Base-by-base conservation (phyloP, 2,797 vertebrate species). In the Sparidentex hasta region DNA sequence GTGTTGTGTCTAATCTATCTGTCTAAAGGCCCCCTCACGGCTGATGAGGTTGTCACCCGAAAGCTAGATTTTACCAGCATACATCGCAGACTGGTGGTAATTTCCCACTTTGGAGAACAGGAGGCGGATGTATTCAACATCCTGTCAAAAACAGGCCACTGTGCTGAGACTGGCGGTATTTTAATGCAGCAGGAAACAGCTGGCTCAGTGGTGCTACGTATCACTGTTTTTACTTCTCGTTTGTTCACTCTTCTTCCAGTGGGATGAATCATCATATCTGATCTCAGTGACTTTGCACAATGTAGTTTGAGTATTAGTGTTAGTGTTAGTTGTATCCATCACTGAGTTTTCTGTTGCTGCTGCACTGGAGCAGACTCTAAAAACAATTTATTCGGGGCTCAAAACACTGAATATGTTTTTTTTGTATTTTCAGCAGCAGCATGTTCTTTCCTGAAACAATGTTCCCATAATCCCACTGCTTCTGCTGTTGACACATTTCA, bases 141-240 rank as follows among this genome's bases (percentile, higher is more conserved):
- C 80, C 83, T 85, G 79, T 81, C 41, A 33, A 71, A 56, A 65
- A 18, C 9, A 27, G 16, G 8, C 2, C 18, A 4, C 61, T 47
- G 13, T 87, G 87, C 85, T 88, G 84, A 89, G 61, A 64, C 12
- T 27, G 65, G 20, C 18, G 55, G 63, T 73, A 52, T 80, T 80
- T 18, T 43, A 66, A 74, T 72, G 72, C 57, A 73, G 71, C 65
- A 88, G 80, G 82, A 89, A 84, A 80, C 71, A 46, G 79, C 78
- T 74, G 72, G 51, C 23, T 76, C 71, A 70, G 65, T 78, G 0
- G 7, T 18, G 68, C 65, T 65, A 21, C 44, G 0, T 3, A 16
- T 46, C 51, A 25, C 61, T 17, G 27, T 68, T 79, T 65, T 63
- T 13, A 79, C 76, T 87, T 88, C 63, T 65, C 33, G 17, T 86